Conservation (phyloP, 2,113 vertebrate species). For the Phasianus colchicus region DNA sequence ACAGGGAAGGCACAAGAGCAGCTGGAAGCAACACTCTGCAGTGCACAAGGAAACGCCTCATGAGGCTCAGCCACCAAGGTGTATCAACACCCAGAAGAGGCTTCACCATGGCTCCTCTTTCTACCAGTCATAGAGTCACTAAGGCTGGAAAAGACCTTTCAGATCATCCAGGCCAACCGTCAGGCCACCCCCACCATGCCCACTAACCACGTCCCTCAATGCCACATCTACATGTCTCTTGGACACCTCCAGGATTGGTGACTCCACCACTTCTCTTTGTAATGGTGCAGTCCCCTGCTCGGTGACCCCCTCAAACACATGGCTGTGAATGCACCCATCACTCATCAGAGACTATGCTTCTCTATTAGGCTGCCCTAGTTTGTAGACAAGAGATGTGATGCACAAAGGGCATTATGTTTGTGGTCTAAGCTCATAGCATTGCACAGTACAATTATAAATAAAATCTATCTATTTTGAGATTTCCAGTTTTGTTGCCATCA, state of each 20-base stretch:
- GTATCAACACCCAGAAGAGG: accelerated
- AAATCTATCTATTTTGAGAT: conserved; percentile 38
- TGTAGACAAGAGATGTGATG: not conserved
- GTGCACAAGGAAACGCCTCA: not conserved
- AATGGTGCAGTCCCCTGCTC: too few relatives aligned
- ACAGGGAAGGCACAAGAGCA: not conserved
- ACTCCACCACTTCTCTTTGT: too few relatives aligned
- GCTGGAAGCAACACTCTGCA: not conserved
- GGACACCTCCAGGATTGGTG: too few relatives aligned
- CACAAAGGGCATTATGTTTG: not conserved
- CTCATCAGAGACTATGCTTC: not conserved
- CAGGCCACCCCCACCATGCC: too few relatives aligned
- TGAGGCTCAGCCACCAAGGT: not conserved
- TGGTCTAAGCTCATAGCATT: not conserved
- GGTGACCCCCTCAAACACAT: accelerated
- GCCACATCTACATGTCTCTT: too few relatives aligned
- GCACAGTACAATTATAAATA: conserved; percentile 34
- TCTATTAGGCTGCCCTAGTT: conserved; percentile 2
- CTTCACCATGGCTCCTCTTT: not conserved
- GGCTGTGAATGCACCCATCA: not conserved
- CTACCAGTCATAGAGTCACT: not conserved
- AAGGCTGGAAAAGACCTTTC: too few relatives aligned
- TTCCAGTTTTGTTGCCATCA: conserved; percentile 25
- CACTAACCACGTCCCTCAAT: too few relatives aligned
- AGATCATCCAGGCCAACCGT: too few relatives aligned